phyloP scores from a whole-genome alignment of 2,113 vertebrate species.

The Prunella himalayana region DNA sequence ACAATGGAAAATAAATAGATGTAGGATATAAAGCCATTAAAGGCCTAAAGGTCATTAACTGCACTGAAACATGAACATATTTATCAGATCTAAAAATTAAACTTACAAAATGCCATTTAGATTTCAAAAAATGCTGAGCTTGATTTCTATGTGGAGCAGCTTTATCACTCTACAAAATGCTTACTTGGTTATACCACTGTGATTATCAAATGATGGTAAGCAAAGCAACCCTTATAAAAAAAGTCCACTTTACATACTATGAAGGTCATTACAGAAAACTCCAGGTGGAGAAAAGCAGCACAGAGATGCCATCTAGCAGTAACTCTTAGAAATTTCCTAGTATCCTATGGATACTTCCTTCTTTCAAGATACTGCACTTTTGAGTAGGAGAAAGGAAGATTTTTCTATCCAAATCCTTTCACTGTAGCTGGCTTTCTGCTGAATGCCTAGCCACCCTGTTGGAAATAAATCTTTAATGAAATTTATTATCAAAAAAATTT shows the following conservation, averaged over 20 bases:
- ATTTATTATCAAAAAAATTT: not conserved
- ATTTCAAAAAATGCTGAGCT: not conserved
- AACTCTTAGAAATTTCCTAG: conserved; percentile 46
- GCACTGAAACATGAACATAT: not conserved
- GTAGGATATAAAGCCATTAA: not conserved
- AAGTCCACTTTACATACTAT: not conserved
- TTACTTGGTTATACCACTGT: not conserved
- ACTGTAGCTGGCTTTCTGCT: not conserved
- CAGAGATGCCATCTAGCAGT: conserved; percentile 79
- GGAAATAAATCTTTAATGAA: conserved; percentile 8
- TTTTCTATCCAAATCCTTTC: not conserved
- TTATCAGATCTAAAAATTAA: not conserved
- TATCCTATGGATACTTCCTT: not conserved
- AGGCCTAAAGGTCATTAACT: not conserved
- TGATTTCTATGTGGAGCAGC: not conserved
- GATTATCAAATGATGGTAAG: not conserved
- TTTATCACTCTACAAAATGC: not conserved
- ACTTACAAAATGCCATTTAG: not conserved
- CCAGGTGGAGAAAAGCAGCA: conserved; percentile 44
- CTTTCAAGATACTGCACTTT: not conserved
- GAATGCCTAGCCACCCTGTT: not conserved
- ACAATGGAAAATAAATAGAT: not conserved
- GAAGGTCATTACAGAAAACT: conserved; percentile 61
- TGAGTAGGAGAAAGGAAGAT: not conserved
- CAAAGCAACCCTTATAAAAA: not conserved